These are phyloP conservation scores for Hippoglossus stenolepis DNA, from an alignment of 2,113 vertebrate genomes.

Conservation along the genomic window DNA sequence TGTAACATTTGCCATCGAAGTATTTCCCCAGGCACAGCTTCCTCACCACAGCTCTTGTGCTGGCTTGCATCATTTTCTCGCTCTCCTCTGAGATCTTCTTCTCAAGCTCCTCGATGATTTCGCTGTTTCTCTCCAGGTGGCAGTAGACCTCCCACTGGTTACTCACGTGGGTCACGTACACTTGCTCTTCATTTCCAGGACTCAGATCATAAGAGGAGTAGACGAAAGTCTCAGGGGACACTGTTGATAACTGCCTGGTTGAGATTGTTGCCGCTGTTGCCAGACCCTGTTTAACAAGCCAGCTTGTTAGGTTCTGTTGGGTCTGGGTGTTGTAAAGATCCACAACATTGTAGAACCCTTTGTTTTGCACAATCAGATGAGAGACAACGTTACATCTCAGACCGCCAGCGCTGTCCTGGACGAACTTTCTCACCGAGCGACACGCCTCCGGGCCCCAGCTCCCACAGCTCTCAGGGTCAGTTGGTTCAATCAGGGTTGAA, in stretches of 20 bases:
- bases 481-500: constrained; percentile 75
- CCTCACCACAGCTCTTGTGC: constrained; percentile 15
- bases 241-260: constrained; percentile 61
- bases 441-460: constrained; percentile 73
- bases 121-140: constrained; percentile 88
- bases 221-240: constrained; percentile 84
- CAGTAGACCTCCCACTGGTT: constrained; percentile 89
- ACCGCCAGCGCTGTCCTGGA: constrained; percentile 48
- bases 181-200: constrained; percentile 84
- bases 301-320: constrained; percentile 66
- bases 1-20: constrained; percentile 88
- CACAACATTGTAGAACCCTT: constrained; percentile 83
- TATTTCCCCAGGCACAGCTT: constrained; percentile 88
- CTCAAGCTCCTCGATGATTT: constrained; percentile 80
- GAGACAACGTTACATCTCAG: constrained; percentile 84
- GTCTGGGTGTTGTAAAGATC: constrained; percentile 82
- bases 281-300: constrained; percentile 74
- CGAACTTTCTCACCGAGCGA: constrained; percentile 77
- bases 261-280: constrained; percentile 29
- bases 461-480: constrained; percentile 35
- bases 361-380: constrained; percentile 70
- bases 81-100: constrained; percentile 74
- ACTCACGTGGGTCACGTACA: constrained; percentile 85
- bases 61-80: constrained; percentile 52
- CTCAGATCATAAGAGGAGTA: constrained; percentile 87